Base-by-base conservation (phyloP, 2,797 vertebrate species). In the Meriones psammophilus region DNA sequence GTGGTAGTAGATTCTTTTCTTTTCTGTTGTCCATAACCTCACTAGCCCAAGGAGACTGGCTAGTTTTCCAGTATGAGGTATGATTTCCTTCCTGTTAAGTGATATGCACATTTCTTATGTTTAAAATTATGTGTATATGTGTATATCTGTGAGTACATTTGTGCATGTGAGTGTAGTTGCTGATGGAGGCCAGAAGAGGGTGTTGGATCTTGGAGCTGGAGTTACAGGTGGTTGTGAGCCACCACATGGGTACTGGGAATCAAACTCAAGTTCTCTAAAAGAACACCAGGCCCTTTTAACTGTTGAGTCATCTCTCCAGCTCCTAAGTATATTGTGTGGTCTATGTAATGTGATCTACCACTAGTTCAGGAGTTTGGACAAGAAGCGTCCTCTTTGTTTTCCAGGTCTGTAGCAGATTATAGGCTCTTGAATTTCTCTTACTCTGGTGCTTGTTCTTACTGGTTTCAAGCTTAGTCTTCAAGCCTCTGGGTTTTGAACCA, bases 391-490 rank as follows among this genome's bases (percentile, higher is more conserved):
- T 77, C 58, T 87, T 80, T 92, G 58, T 26, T 92, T n/a, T 95
- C 46, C 1, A 22, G 69, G 46, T 76, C 22, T 87, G 92, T 46
- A 91, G 24, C 88, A n/a, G 30, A 68, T 85, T 79, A 33, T 10
- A 50, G n/a, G 42, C n/a, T 89, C 94, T 88, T n/a, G 88, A 88
- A 60, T 73, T 66, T 86, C 28, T 15, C 4, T 88, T 8, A 46
- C 22, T n/a, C 7, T 22, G n/a, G n/a, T 46, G 36, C 58, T 93
- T 92, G 24, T 94, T 97, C 94, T 94, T 30, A 66, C 60, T 84
- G 69, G n/a, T 87, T 97, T 94, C n/a, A 84, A 91, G 80, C 58
- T 87, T 89, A 60, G 42, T 81, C 88, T 83, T 94, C 69, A 95
- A 64, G n/a, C 46, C 73, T 84, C 56, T 81, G 64, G 18, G 39